Evolutionary conservation across 2,797 vertebrate genomes (phyloP).

Genomic region (Hippocampus kuda): DNA sequence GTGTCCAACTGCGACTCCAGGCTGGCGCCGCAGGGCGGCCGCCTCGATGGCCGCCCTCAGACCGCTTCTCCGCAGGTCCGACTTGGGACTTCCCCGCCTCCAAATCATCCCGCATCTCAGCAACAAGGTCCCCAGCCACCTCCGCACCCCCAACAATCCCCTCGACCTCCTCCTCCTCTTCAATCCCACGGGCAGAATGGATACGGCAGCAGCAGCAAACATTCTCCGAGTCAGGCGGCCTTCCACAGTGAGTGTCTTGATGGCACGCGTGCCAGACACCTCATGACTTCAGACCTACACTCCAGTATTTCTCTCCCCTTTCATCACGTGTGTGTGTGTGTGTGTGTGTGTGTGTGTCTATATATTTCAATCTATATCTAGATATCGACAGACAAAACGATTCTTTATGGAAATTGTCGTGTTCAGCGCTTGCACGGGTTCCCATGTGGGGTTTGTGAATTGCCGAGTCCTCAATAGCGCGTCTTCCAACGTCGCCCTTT

Average conservation of each 20-base stretch:
- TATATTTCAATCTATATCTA: no score
- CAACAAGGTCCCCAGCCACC: conserved; percentile 43
- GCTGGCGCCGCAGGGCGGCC: conserved; percentile 48
- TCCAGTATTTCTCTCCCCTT: no score
- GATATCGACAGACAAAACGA: no score
- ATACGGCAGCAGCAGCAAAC: conserved; percentile 58
- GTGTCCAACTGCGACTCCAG: conserved; percentile 48
- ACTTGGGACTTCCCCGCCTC: conserved; percentile 52
- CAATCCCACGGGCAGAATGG: conserved; percentile 57
- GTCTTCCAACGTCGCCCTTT: background rate
- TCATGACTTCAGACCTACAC: no score
- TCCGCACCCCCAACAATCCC: conserved; percentile 43
- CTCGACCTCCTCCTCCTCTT: conserved; percentile 28
- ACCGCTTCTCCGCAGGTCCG: conserved; percentile 55
- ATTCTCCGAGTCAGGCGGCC: conserved; percentile 55
- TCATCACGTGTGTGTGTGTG: no score
- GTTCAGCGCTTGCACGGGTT: no score
- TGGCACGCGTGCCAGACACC: no score
- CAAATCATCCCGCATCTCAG: conserved; percentile 49
- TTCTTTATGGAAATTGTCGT: no score
- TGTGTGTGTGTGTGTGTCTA: no score
- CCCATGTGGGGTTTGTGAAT: no score
- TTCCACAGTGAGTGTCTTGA: conserved; percentile 53
- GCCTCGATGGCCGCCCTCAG: conserved; percentile 56
- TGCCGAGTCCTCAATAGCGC: background rate